A percentile compares a stretch with the other conserved stretches of the same genome.
Evolutionary conservation across 2,113 vertebrate genomes (phyloP).

Genomic region (Poeciliopsis occidentalis): DNA sequence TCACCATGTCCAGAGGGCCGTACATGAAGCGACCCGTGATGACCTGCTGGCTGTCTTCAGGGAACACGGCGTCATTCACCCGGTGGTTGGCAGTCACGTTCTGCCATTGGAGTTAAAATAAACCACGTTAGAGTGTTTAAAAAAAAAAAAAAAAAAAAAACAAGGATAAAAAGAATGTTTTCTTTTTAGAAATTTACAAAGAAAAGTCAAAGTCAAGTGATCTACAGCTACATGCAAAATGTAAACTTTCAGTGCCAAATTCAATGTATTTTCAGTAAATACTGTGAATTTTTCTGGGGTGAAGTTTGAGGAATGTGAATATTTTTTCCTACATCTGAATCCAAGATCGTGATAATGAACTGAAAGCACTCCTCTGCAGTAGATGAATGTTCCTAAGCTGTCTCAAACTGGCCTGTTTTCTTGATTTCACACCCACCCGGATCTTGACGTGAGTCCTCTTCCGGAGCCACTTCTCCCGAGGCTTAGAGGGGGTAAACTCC

Average conservation of each 20-base stretch:
- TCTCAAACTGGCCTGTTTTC: neutral
- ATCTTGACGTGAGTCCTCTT: slow-evolving; percentile 94
- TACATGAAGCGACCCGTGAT: slow-evolving; percentile 97
- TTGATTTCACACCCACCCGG: slow-evolving; percentile 79
- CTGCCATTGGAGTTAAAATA: slow-evolving; percentile 66
- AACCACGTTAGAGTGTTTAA: neutral
- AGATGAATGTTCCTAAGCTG: neutral
- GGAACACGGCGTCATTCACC: slow-evolving; percentile 91
- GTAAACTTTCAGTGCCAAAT: too few species aligned
- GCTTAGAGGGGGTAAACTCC: slow-evolving; percentile 93
- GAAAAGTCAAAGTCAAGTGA: neutral
- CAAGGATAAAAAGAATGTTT: too few species aligned
- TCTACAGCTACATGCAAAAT: too few species aligned
- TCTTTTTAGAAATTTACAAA: neutral
- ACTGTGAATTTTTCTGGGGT: too few species aligned
- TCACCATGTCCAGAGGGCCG: slow-evolving; percentile 97
- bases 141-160: too few species aligned
- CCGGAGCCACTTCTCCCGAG: slow-evolving; percentile 93
- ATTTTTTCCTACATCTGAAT: too few species aligned
- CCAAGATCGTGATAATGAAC: neutral
- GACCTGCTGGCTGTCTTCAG: slow-evolving; percentile 89
- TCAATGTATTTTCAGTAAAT: too few species aligned
- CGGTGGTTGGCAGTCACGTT: slow-evolving; percentile 97
- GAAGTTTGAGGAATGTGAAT: too few species aligned
- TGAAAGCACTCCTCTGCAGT: neutral